Conservation (phyloP, 2,888 invertebrate species). For the Macaria liturata region DNA sequence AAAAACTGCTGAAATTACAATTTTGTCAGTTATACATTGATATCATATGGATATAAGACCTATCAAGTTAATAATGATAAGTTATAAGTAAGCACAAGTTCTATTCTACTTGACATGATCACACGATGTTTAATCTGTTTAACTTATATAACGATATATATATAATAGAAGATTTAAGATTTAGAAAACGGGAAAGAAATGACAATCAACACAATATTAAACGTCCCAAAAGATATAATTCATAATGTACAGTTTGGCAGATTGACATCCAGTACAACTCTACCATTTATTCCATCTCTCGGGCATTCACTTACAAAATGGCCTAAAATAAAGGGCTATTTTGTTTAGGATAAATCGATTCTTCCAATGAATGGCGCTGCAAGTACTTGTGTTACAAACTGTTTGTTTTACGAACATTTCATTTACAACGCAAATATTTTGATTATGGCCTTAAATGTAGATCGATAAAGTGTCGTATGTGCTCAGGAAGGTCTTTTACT, state of each 20-base stretch:
- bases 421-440: slow-evolving; percentile 8
- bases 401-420: slow-evolving; percentile 7
- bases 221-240: no score
- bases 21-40: no score
- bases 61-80: no score
- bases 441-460: neutral
- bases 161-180: no score
- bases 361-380: slow-evolving; percentile 8
- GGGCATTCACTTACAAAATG: slow-evolving; percentile 10
- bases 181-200: no score
- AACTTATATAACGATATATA: no score
- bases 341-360: slow-evolving; percentile 15
- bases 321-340: slow-evolving; percentile 17
- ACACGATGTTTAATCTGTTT: no score
- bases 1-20: no score
- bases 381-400: neutral
- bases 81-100: no score
- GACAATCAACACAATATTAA: no score
- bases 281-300: neutral
- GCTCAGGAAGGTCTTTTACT: neutral
- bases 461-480: neutral
- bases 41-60: no score
- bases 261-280: neutral
- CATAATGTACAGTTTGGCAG: neutral
- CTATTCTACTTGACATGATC: no score